These are phyloP conservation scores for Zoanthus solanderi DNA, from an alignment of 92 coral and sea anemone genomes.

Conservation along the genomic window DNA sequence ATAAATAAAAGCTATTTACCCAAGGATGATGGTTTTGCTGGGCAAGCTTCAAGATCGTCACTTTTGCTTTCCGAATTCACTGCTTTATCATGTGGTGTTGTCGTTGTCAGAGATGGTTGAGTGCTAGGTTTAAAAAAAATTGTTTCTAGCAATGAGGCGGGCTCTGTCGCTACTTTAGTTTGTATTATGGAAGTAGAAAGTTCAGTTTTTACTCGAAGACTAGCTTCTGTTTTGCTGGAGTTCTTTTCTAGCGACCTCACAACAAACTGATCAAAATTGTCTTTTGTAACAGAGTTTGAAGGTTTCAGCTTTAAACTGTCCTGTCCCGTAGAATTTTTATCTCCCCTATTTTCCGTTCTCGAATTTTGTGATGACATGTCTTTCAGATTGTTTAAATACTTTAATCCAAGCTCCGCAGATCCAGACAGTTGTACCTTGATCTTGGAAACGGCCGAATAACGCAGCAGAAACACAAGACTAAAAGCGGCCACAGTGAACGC, in stretches of 20 bases:
- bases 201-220: background rate
- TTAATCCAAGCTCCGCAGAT: constrained; percentile 44
- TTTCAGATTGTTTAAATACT: constrained; percentile 32
- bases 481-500: constrained; percentile 17
- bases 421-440: constrained; percentile 9
- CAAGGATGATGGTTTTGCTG: constrained; percentile 23
- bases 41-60: constrained; percentile 26
- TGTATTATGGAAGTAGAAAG: background rate
- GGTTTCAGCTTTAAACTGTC: background rate
- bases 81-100: background rate
- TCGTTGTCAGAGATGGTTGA: background rate
- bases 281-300: background rate
- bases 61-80: background rate
- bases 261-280: background rate
- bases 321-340: background rate
- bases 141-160: no score
- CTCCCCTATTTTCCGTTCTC: background rate
- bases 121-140: no score
- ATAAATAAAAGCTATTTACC: constrained; percentile 11
- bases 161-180: no score
- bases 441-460: constrained; percentile 24
- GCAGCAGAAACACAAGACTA: constrained; percentile 11
- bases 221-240: no score
- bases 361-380: background rate
- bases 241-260: background rate